A percentile compares a stretch with the other conserved stretches of the same genome.
Evolutionary conservation across 1,140 invertebrate genomes (phyloP).

Genomic region (Eurosta solidaginis): DNA sequence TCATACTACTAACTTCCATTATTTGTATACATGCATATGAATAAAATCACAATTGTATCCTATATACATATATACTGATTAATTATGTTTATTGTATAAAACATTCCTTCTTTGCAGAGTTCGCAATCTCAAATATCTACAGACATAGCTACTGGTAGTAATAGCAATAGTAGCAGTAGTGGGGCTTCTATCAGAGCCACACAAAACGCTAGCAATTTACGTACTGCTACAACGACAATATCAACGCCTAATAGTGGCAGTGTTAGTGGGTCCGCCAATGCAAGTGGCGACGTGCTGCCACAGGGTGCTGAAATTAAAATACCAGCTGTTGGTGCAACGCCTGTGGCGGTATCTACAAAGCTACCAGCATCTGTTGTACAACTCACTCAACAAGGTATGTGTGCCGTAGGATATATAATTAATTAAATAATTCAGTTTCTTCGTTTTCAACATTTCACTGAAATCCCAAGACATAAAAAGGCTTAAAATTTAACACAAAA

Average conservation of each 20-base stretch:
- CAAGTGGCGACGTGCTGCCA: slow-evolving; percentile 46
- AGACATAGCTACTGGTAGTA: slow-evolving; percentile 25
- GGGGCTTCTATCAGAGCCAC: background rate
- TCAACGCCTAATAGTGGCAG: slow-evolving; percentile 8
- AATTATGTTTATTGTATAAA: slow-evolving; percentile 1
- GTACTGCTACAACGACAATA: slow-evolving; percentile 32
- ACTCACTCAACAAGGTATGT: slow-evolving; percentile 65
- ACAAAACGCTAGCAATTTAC: background rate
- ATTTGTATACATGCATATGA: background rate
- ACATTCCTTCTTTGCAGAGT: slow-evolving; percentile 39
- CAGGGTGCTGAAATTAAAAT: slow-evolving; percentile 68
- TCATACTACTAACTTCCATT: background rate
- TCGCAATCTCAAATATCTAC: slow-evolving; percentile 49
- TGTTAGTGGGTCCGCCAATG: slow-evolving; percentile 36
- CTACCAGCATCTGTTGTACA: slow-evolving; percentile 67
- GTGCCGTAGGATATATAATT: background rate
- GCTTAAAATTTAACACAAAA: background rate
- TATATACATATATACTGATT: background rate
- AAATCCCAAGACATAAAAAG: background rate
- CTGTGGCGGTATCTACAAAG: slow-evolving; percentile 67
- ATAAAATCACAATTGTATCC: background rate
- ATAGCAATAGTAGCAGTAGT: background rate
- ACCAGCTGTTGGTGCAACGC: slow-evolving; percentile 66
- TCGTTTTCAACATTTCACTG: slow-evolving; percentile 9
- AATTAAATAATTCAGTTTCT: background rate